Conservation (phyloP, 2,888 invertebrate species). For the Eulithis testata region DNA sequence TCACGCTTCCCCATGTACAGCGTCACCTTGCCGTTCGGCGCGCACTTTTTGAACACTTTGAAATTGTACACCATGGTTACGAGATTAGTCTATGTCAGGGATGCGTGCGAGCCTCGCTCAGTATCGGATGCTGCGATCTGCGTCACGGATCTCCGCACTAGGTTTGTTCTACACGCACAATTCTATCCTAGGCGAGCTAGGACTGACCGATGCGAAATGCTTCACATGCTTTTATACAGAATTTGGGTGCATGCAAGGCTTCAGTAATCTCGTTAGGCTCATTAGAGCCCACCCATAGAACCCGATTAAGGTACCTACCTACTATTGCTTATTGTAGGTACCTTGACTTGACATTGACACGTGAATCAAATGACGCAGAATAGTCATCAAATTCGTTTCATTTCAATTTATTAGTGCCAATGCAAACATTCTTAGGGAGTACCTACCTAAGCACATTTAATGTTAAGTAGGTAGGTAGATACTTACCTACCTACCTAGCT, state of each 20-base stretch:
- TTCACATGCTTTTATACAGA: constrained; percentile 62
- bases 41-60: constrained; percentile 95
- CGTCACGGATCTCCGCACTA: background rate
- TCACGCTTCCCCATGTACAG: constrained; percentile 94
- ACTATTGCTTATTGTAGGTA: background rate
- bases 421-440: no score
- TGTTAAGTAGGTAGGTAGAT: background rate
- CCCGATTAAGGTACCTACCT: constrained; percentile 1
- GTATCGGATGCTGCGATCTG: background rate
- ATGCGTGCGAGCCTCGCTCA: background rate
- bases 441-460: no score
- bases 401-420: no score
- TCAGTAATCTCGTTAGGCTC: constrained; percentile 69
- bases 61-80: constrained; percentile 94
- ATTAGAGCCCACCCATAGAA: constrained; percentile 56
- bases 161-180: background rate
- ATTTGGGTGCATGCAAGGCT: constrained; percentile 65
- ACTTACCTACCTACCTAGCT: background rate
- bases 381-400: background rate
- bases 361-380: background rate
- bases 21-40: constrained; percentile 94
- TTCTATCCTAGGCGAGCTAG: background rate
- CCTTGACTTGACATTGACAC: background rate
- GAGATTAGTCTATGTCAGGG: constrained; percentile 20
- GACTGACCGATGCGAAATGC: constrained; percentile 11